These are phyloP conservation scores for Pangasius sanitwongsei DNA, from an alignment of 2,797 vertebrate species.

Conservation along the genomic window DNA sequence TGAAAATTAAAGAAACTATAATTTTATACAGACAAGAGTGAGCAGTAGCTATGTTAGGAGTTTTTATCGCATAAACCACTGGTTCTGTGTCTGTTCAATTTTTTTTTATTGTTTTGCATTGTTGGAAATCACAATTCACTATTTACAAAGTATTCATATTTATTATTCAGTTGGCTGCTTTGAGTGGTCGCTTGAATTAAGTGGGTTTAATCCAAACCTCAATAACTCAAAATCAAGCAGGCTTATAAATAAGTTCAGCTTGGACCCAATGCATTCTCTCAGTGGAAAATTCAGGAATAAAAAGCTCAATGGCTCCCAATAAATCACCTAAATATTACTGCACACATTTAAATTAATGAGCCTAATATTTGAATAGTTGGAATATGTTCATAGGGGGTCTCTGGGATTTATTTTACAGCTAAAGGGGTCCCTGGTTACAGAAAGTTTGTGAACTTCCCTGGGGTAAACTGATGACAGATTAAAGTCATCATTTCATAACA, in stretches of 20 bases:
- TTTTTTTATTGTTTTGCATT: neutral
- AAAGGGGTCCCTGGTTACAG: neutral
- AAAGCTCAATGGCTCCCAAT: neutral
- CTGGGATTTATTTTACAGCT: neutral
- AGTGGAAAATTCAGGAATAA: neutral
- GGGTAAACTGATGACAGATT: neutral
- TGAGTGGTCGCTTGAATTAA: neutral
- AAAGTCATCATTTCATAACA: neutral
- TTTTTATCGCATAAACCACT: neutral
- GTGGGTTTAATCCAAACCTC: neutral
- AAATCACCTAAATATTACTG: neutral
- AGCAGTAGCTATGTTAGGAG: neutral
- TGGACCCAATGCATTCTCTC: neutral
- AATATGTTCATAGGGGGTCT: neutral
- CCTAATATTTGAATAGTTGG: neutral
- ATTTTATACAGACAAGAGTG: neutral
- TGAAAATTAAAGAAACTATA: neutral
- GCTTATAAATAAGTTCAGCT: neutral
- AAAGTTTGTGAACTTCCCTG: neutral
- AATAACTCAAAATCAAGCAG: neutral
- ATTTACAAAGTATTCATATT: neutral
- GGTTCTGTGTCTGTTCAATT: neutral
- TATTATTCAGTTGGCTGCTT: neutral
- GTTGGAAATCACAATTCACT: neutral
- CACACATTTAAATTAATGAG: neutral